Evolutionary conservation across 2,113 vertebrate genomes (phyloP), one percentile per base, ranked within the genome.

Genomic region (Ciconia boyciana): DNA sequence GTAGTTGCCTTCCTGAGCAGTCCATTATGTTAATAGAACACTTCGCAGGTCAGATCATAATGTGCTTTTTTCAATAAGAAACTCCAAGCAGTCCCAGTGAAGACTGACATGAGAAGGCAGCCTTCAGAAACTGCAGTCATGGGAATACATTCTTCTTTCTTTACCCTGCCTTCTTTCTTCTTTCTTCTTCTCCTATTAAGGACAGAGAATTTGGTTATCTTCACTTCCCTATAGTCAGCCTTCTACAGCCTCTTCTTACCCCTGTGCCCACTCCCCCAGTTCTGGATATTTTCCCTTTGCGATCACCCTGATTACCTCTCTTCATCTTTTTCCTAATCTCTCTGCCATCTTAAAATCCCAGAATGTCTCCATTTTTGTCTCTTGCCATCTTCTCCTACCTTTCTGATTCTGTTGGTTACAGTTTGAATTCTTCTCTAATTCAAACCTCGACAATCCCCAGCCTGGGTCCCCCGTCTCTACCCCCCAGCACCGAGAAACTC

Each of bases 201-300:
- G 22, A 49, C 12, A 52, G 41, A 72, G 44, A 77, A 80, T 51
- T 51, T 71, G 13, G 4, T 41, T 44, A 48, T 39, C 46, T 91
- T 76, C 19, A 36, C 5, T 84, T 76, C 24, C 31, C 4, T 69
- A 21, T 21, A 92, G 28, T 5, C 26, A n/a, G 18, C 39, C 5
- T 58, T 93, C 39, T 39, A 13, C 32, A 79, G 28, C 16, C 25
- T 79, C 16, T 69, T 85, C 15, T 89, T 48, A 66, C 1, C 0
- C 16, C 12, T 1, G 0, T 51, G 17, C 7, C 6, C 10, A 65
- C 5, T 54, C 4, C 7, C 4, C 1, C 5, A 29, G 9, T 31
- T 93, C 52, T 49, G 65, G 22, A 28, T 48, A 75, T 60, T 74
- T 66, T 52, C 11, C 20, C 18, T 60, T 75, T 62, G 13, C 11